These are phyloP conservation scores for Fopius arisanus DNA, from an alignment of 1,140 invertebrate genomes.

Conservation along the genomic window DNA sequence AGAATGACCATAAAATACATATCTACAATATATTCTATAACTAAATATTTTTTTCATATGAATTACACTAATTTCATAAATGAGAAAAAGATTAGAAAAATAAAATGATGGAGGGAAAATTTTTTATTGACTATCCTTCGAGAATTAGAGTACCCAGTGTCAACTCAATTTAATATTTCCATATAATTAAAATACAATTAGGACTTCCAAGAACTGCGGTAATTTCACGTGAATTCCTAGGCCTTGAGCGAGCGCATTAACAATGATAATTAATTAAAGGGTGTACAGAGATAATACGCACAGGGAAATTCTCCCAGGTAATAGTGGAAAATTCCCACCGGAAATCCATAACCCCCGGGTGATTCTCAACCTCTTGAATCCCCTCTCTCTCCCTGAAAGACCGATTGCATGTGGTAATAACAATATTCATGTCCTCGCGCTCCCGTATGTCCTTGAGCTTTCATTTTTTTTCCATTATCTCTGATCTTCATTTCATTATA, in stretches of 20 bases:
- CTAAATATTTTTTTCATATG: too few relatives aligned
- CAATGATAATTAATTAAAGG: constrained; percentile 21
- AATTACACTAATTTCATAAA: too few relatives aligned
- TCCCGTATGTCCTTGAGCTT: neutral
- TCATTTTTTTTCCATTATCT: neutral
- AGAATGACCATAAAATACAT: too few relatives aligned
- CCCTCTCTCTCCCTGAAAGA: neutral
- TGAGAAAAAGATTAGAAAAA: too few relatives aligned
- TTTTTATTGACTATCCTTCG: too few relatives aligned
- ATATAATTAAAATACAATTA: too few relatives aligned
- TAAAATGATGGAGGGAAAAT: too few relatives aligned
- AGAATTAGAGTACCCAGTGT: too few relatives aligned
- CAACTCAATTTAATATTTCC: too few relatives aligned
- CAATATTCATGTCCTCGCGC: neutral
- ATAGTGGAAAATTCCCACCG: neutral
- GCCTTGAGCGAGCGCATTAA: constrained; percentile 12
- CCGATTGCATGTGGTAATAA: neutral
- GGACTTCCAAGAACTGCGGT: too few relatives aligned
- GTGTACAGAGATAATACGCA: neutral
- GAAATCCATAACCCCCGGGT: constrained; percentile 8
- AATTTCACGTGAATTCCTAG: too few relatives aligned
- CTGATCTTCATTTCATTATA: neutral
- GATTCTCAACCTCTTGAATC: constrained; percentile 7
- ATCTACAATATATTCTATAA: too few relatives aligned
- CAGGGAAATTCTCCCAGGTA: neutral